A percentile compares a stretch with the other conserved stretches of the same genome.
phyloP scores from a whole-genome alignment of 2,888 invertebrate species.

The Agrotis ipsilon region DNA sequence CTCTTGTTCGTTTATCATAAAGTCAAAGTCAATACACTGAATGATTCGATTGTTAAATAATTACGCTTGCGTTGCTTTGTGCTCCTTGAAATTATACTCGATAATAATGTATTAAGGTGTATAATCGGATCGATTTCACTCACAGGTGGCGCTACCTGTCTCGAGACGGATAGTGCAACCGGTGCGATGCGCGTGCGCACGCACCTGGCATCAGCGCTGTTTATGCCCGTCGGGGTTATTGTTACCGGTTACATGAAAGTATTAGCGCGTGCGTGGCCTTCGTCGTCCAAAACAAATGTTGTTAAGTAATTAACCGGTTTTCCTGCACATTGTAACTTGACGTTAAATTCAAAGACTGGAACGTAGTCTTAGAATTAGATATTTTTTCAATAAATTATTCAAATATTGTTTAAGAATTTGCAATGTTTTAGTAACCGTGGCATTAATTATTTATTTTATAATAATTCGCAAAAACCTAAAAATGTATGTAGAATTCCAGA shows the following conservation, averaged over 20 bases:
- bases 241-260: conserved; percentile 50
- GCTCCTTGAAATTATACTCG: conserved; percentile 22
- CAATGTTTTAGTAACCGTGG: background rate
- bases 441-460: background rate
- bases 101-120: conserved; percentile 18
- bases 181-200: conserved; percentile 56
- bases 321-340: conserved; percentile 4
- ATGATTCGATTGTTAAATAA: conserved; percentile 40
- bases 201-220: conserved; percentile 42
- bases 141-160: conserved; percentile 56
- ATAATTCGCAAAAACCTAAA: background rate
- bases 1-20: conserved; percentile 12
- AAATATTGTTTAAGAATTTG: background rate
- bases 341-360: background rate
- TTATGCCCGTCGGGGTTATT: conserved; percentile 31
- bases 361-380: background rate
- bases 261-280: conserved; percentile 50
- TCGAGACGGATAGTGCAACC: conserved; percentile 17
- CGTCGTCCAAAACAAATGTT: conserved; percentile 38
- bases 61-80: conserved; percentile 25
- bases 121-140: conserved; percentile 34
- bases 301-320: conserved; percentile 35
- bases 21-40: conserved; percentile 19
- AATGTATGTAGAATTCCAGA: background rate
- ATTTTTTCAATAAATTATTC: background rate